Conservation (phyloP, 2,888 invertebrate genomes). For the Microctonus hyperodae region DNA sequence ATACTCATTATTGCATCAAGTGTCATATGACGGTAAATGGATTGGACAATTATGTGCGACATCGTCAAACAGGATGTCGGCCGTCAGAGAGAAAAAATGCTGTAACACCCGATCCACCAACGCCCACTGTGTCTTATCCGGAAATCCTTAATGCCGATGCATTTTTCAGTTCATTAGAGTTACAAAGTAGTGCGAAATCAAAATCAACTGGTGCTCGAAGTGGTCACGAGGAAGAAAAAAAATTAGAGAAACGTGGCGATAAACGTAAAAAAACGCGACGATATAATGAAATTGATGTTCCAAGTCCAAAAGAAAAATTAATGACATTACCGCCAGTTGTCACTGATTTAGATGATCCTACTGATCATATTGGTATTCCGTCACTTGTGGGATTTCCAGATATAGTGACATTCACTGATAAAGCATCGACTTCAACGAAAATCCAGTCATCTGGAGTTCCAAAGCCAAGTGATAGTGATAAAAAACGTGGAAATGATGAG, state of each 20-base stretch:
- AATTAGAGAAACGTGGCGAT: slow-evolving; percentile 41
- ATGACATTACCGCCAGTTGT: slow-evolving; percentile 53
- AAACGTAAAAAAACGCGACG: slow-evolving; percentile 42
- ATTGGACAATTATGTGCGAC: slow-evolving; percentile 84
- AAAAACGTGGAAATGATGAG: slow-evolving; percentile 48
- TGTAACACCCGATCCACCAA: slow-evolving; percentile 52
- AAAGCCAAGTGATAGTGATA: slow-evolving; percentile 37
- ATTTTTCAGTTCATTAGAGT: slow-evolving; percentile 84
- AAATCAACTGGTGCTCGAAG: slow-evolving; percentile 49
- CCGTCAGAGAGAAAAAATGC: slow-evolving; percentile 45
- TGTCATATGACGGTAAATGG: slow-evolving; percentile 85
- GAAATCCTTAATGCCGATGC: slow-evolving; percentile 77
- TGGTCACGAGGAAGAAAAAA: slow-evolving; percentile 42
- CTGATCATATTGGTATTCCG: slow-evolving; percentile 58
- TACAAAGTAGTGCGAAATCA: slow-evolving; percentile 75
- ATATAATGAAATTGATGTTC: slow-evolving; percentile 44
- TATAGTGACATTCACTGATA: slow-evolving; percentile 49
- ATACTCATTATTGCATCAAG: slow-evolving; percentile 87
- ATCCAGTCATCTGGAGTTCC: slow-evolving; percentile 28
- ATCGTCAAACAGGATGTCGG: slow-evolving; percentile 77
- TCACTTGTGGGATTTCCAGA: slow-evolving; percentile 60
- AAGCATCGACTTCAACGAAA: slow-evolving; percentile 3
- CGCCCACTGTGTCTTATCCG: slow-evolving; percentile 60
- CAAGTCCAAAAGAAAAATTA: slow-evolving; percentile 47
- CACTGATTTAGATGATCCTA: slow-evolving; percentile 55